Evolutionary conservation across 2,888 invertebrate species (phyloP).

Genomic region (Sarcophaga variegata): DNA sequence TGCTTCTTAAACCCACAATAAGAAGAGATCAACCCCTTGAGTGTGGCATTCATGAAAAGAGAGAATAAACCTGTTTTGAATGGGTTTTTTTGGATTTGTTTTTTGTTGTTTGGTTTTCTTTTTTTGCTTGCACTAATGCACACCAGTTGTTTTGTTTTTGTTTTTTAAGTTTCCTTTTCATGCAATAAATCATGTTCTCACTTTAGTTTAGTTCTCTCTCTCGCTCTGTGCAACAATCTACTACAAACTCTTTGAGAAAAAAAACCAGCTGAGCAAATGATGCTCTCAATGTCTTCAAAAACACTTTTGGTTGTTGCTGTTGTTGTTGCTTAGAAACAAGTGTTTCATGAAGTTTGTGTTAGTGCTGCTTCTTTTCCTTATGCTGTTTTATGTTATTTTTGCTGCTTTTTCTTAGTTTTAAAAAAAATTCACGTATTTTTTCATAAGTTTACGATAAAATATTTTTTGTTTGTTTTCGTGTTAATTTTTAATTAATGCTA

Average conservation of each 20-base stretch:
- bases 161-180: not conserved
- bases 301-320: not conserved
- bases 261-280: too few relatives aligned
- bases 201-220: not conserved
- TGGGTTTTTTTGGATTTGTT: too few relatives aligned
- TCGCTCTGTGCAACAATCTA: not conserved
- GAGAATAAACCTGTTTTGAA: too few relatives aligned
- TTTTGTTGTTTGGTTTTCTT: too few relatives aligned
- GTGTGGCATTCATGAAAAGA: too few relatives aligned
- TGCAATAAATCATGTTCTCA: not conserved
- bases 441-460: constrained; percentile 67
- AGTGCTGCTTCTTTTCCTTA: constrained; percentile 32
- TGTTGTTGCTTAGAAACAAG: constrained; percentile 39
- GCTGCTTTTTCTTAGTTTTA: constrained; percentile 1
- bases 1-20: too few relatives aligned
- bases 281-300: too few relatives aligned
- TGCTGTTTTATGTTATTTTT: not conserved
- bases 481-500: not conserved
- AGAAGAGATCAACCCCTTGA: too few relatives aligned
- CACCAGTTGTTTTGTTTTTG: not conserved
- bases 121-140: not conserved
- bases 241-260: too few relatives aligned
- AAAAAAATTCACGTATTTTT: constrained; percentile 63
- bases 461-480: constrained; percentile 7
- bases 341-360: constrained; percentile 47